Conservation (phyloP, 2,888 invertebrate genomes). For the Atherix ibis region DNA sequence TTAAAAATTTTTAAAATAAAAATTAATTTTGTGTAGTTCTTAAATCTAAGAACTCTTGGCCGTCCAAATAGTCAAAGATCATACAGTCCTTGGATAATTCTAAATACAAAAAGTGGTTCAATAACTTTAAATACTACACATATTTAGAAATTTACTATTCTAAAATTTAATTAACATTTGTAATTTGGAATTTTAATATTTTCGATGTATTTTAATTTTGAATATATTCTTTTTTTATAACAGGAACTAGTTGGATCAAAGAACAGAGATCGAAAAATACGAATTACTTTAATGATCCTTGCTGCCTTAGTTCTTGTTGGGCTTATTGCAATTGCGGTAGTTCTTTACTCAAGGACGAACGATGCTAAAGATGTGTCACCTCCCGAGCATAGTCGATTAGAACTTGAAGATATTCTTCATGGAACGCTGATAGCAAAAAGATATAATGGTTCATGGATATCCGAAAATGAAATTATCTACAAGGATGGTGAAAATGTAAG, state of each 20-base stretch:
- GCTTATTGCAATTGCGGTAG: slow-evolving; percentile 40
- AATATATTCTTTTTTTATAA: slow-evolving; percentile 2
- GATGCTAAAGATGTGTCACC: slow-evolving; percentile 5
- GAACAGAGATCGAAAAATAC: slow-evolving; percentile 37
- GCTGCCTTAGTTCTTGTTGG: slow-evolving; percentile 40
- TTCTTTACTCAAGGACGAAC: slow-evolving; percentile 36
- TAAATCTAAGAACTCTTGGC: no score
- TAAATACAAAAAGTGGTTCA: no score
- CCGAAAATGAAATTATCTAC: slow-evolving; percentile 49
- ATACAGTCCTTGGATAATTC: no score
- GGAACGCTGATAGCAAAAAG: slow-evolving; percentile 47
- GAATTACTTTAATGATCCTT: slow-evolving; percentile 39
- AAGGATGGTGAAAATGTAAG: slow-evolving; percentile 38
- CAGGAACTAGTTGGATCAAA: slow-evolving; percentile 46
- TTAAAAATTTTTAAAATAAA: no score
- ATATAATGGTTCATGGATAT: slow-evolving; percentile 74
- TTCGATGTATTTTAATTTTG: no score
- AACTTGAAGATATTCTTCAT: slow-evolving; percentile 54
- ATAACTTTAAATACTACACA: no score
- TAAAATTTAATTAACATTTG: no score
- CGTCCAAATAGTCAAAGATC: no score
- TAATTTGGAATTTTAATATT: no score
- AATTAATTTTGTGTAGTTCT: no score
- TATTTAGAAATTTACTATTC: no score
- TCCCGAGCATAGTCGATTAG: slow-evolving; percentile 24